These are phyloP conservation scores for Seladonia tumulorum DNA, from an alignment of 2,888 invertebrate genomes.

Conservation along the genomic window DNA sequence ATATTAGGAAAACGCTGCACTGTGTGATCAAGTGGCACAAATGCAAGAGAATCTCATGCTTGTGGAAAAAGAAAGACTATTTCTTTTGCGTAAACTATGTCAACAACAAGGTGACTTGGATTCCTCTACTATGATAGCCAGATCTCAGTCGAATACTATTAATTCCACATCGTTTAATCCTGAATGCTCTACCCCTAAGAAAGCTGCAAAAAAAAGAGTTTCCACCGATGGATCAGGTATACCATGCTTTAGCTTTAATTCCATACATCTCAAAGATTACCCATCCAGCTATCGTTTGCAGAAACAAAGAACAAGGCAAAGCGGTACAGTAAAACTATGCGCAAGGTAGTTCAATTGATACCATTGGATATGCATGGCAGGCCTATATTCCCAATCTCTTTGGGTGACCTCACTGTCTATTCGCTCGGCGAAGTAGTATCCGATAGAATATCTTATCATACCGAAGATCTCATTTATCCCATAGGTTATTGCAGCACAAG, in stretches of 20 bases:
- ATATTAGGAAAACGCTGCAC: slow-evolving; percentile 91
- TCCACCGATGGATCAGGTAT: slow-evolving; percentile 76
- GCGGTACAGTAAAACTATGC: slow-evolving; percentile 77
- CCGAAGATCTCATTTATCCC: slow-evolving; percentile 90
- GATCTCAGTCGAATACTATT: slow-evolving; percentile 75
- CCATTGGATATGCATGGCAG: slow-evolving; percentile 88
- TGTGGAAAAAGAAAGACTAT: slow-evolving; percentile 93
- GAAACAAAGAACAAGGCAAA: slow-evolving; percentile 79
- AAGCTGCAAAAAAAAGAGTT: slow-evolving; percentile 78
- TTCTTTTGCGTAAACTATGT: slow-evolving; percentile 90
- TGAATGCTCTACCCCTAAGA: slow-evolving; percentile 77
- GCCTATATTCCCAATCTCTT: slow-evolving; percentile 90
- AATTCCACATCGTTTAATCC: slow-evolving; percentile 70
- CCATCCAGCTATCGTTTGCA: slow-evolving; percentile 39
- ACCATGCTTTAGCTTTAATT: neutral
- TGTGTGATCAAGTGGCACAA: slow-evolving; percentile 95
- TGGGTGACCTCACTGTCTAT: slow-evolving; percentile 90
- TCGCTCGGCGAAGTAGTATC: slow-evolving; percentile 91
- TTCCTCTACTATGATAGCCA: slow-evolving; percentile 69
- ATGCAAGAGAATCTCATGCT: slow-evolving; percentile 92
- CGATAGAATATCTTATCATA: slow-evolving; percentile 89
- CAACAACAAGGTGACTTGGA: slow-evolving; percentile 85
- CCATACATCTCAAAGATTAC: neutral
- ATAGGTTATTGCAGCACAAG: slow-evolving; percentile 92
- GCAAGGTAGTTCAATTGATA: slow-evolving; percentile 87